Evolutionary conservation across 2,888 invertebrate species (phyloP).

Genomic region (Merodon equestris): DNA sequence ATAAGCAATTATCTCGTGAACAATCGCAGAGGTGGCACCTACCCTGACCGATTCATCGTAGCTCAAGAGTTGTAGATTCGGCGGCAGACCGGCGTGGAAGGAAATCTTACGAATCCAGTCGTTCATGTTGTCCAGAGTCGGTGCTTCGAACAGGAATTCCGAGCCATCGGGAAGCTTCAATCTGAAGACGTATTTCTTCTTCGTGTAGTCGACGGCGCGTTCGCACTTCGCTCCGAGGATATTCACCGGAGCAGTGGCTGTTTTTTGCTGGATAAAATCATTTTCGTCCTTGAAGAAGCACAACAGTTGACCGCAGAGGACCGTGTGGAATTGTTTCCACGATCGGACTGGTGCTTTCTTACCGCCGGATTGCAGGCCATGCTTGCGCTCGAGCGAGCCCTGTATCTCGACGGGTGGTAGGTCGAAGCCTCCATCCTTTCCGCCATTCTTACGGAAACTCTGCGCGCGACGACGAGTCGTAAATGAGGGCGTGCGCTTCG

Average conservation of each 20-base stretch:
- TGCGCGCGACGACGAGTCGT: constrained; percentile 93
- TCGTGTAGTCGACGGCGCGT: constrained; percentile 95
- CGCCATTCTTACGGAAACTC: constrained; percentile 88
- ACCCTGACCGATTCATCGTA: constrained; percentile 86
- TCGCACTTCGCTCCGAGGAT: constrained; percentile 89
- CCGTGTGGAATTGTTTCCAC: constrained; percentile 97
- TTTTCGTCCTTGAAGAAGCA: constrained; percentile 98
- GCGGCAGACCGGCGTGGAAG: constrained; percentile 95
- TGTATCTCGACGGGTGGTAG: constrained; percentile 95
- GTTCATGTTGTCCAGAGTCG: constrained; percentile 86
- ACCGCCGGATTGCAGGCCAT: constrained; percentile 94
- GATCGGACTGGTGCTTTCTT: constrained; percentile 96
- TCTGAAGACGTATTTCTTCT: constrained; percentile 95
- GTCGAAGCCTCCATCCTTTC: constrained; percentile 81
- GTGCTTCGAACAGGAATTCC: constrained; percentile 93
- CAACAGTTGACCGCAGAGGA: constrained; percentile 96
- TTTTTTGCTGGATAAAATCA: constrained; percentile 93
- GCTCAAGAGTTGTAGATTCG: constrained; percentile 91
- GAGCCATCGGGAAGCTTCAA: constrained; percentile 93
- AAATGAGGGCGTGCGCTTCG: constrained; percentile 96
- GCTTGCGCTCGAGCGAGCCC: constrained; percentile 94
- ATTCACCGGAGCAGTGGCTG: constrained; percentile 91
- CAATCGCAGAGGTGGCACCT: constrained; percentile 26
- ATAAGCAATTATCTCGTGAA: neutral
- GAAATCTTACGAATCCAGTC: constrained; percentile 96